Evolutionary conservation across 2,888 invertebrate genomes (phyloP).

Genomic region (Tetranychus truncatus): DNA sequence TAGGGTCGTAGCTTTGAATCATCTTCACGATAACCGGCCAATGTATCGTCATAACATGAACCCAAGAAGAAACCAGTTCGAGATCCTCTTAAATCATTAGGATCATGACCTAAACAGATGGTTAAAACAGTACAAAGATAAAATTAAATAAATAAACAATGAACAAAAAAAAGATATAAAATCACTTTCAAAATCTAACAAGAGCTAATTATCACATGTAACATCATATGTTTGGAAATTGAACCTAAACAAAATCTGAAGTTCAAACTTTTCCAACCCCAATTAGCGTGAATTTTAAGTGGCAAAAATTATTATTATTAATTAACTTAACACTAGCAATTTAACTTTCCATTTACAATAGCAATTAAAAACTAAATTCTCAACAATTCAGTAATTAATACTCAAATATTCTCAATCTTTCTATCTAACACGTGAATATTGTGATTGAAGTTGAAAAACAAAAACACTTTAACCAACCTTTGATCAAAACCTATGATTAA

Average conservation of each 20-base stretch:
- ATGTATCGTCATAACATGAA: constrained; percentile 46
- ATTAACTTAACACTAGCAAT: not conserved
- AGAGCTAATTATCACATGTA: too few relatives aligned
- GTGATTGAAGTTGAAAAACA: not conserved
- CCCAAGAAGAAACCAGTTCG: constrained; percentile 87
- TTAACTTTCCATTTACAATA: not conserved
- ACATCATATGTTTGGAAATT: too few relatives aligned
- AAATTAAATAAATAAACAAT: too few relatives aligned
- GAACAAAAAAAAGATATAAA: not conserved
- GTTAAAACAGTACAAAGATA: not conserved
- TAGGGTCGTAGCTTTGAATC: not conserved
- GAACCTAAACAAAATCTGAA: too few relatives aligned
- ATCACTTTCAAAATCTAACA: too few relatives aligned
- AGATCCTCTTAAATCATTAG: constrained; percentile 58
- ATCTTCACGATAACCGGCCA: not conserved
- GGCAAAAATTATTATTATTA: not conserved
- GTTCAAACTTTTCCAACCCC: not conserved
- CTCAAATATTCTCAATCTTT: not conserved
- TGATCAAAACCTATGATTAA: not conserved
- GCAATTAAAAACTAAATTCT: not conserved
- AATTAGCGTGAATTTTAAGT: not conserved
- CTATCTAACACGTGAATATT: not conserved
- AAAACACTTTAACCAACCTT: too few relatives aligned
- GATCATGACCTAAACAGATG: constrained; percentile 44
- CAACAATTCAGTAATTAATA: not conserved